These are phyloP conservation scores for Drymonia ruficornis DNA, from an alignment of 2,888 invertebrate species.

Conservation along the genomic window DNA sequence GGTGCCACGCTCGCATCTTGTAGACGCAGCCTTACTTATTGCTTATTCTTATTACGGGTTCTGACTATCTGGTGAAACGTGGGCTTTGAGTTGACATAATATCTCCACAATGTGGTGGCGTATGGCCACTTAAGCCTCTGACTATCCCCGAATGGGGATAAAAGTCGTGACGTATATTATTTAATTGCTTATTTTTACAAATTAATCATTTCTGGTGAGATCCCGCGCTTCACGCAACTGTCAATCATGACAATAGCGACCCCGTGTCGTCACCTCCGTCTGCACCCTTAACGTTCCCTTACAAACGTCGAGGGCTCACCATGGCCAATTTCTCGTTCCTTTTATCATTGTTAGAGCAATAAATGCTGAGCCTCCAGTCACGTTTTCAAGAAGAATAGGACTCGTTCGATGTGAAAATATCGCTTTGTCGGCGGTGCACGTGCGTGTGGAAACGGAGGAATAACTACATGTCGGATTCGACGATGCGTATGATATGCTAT, in stretches of 20 bases:
- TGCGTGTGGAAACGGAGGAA: constrained; percentile 11
- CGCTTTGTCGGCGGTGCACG: constrained; percentile 20
- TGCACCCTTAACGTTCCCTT: constrained; percentile 12
- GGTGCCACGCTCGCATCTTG: no score
- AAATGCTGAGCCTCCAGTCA: constrained; percentile 21
- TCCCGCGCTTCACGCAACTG: not conserved
- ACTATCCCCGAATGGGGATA: no score
- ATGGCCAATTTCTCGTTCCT: constrained; percentile 31
- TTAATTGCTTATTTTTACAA: no score
- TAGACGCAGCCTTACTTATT: no score
- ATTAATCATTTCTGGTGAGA: no score
- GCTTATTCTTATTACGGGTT: no score
- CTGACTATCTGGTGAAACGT: no score
- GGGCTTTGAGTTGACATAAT: no score
- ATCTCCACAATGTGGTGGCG: no score
- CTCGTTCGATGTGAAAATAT: constrained; percentile 28
- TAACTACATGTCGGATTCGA: not conserved
- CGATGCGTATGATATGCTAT: not conserved
- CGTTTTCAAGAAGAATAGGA: constrained; percentile 28
- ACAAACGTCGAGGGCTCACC: constrained; percentile 14
- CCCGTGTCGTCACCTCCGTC: not conserved
- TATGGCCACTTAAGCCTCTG: no score
- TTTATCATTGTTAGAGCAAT: constrained; percentile 33
- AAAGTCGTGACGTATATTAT: no score
- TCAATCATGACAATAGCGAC: not conserved